Evolutionary conservation across 2,113 vertebrate species (phyloP).

Genomic region (Melanostigma gelatinosum): DNA sequence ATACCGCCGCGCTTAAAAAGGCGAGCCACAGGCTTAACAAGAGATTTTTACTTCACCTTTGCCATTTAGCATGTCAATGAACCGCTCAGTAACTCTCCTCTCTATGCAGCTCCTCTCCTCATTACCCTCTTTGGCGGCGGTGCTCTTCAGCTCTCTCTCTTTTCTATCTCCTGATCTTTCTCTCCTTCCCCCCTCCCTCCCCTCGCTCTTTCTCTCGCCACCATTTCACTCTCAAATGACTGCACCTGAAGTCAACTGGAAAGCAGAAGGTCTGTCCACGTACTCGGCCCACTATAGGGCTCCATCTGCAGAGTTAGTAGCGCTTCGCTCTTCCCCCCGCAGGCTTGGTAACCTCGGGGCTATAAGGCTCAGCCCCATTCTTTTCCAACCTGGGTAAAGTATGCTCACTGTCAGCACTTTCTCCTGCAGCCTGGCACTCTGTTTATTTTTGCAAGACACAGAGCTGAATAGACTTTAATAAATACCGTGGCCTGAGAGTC

Average conservation of each 20-base stretch:
- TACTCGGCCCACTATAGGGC: conserved; percentile 18
- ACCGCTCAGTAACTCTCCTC: conserved; percentile 42
- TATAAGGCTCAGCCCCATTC: conserved; percentile 67
- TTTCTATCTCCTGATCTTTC: conserved; percentile 50
- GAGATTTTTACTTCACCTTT: conserved; percentile 73
- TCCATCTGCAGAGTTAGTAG: conserved; percentile 46
- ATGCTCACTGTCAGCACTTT: conserved; percentile 84
- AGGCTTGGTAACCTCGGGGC: conserved; percentile 58
- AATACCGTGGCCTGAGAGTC: conserved; percentile 78
- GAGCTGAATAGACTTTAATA: conserved; percentile 83
- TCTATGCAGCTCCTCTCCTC: conserved; percentile 68
- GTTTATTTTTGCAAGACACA: conserved; percentile 83
- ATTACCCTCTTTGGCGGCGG: conserved; percentile 71
- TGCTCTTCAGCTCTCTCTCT: conserved; percentile 35
- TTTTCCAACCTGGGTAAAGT: conserved; percentile 79
- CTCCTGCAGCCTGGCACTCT: conserved; percentile 77
- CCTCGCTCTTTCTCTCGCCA: conserved; percentile 45
- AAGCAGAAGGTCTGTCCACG: conserved; percentile 61
- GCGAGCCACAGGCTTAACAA: conserved; percentile 61
- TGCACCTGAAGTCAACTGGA: conserved; percentile 80
- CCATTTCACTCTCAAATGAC: conserved; percentile 73
- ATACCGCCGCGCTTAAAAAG: conserved; percentile 47
- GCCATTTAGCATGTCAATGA: conserved; percentile 74
- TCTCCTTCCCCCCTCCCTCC: conserved; percentile 6
- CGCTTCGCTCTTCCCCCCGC: conserved; percentile 17